phyloP scores from a whole-genome alignment of 2,113 vertebrate genomes.

The Prionailurus bengalensis region DNA sequence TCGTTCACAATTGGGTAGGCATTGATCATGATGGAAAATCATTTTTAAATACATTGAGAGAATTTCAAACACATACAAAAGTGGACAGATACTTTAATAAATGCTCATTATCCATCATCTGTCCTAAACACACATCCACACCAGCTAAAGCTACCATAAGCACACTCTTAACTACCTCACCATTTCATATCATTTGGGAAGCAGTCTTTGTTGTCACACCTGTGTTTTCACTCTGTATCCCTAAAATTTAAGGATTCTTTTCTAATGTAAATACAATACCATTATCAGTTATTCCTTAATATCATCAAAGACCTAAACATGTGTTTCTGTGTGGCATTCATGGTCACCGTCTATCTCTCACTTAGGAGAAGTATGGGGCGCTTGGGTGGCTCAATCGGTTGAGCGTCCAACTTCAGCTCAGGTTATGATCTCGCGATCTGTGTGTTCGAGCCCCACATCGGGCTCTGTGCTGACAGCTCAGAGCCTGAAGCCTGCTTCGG shows the following conservation, averaged over 20 bases:
- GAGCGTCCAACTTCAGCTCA: too few relatives aligned
- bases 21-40: not conserved
- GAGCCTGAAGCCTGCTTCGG: too few relatives aligned
- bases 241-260: not conserved
- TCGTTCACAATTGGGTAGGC: not conserved
- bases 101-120: not conserved
- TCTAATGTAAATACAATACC: not conserved
- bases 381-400: too few relatives aligned
- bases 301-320: not conserved
- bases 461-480: too few relatives aligned
- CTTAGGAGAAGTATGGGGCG: not conserved
- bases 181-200: not conserved
- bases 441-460: too few relatives aligned
- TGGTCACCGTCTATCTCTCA: not conserved
- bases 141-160: not conserved
- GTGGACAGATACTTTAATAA: not conserved
- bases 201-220: not conserved
- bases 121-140: not conserved
- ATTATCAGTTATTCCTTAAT: not conserved
- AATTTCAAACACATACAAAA: not conserved
- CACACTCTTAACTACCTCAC: not conserved
- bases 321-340: not conserved
- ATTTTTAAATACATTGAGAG: not conserved
- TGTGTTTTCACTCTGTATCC: not conserved
- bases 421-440: too few relatives aligned